Evolutionary conservation across 2,797 vertebrate species (phyloP).

Genomic region (Macropodus opercularis): DNA sequence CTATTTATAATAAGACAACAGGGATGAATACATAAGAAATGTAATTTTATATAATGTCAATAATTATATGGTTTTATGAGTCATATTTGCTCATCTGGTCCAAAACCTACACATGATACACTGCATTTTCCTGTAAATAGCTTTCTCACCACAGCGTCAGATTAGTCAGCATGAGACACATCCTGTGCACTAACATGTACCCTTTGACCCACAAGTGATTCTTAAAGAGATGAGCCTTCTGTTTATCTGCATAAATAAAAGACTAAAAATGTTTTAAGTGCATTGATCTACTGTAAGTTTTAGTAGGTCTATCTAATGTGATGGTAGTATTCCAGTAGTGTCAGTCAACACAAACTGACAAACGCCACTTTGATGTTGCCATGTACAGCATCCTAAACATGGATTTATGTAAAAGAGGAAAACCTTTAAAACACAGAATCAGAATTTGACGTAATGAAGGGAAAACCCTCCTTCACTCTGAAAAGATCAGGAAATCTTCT

Average conservation of each 20-base stretch:
- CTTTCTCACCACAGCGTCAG: neutral
- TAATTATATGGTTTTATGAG: conserved; percentile 7
- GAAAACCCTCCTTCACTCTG: conserved; percentile 21
- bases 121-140: neutral
- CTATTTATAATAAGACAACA: too few species aligned
- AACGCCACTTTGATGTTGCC: too few species aligned
- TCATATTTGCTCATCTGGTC: conserved; percentile 1
- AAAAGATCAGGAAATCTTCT: conserved; percentile 19
- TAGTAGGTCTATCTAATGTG: neutral
- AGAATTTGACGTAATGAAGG: neutral
- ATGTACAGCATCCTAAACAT: neutral
- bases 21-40: neutral
- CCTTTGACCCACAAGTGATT: conserved; percentile 41
- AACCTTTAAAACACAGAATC: neutral
- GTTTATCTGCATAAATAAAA: conserved; percentile 25
- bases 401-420: neutral
- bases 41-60: neutral
- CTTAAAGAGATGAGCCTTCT: neutral
- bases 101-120: neutral
- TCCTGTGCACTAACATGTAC: neutral
- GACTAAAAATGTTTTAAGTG: too few species aligned
- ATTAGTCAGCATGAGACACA: conserved; percentile 24
- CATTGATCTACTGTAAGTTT: too few species aligned
- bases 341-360: too few species aligned
- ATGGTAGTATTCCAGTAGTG: too few species aligned